Conservation (phyloP, 2,888 invertebrate species). For the Belgica antarctica region DNA sequence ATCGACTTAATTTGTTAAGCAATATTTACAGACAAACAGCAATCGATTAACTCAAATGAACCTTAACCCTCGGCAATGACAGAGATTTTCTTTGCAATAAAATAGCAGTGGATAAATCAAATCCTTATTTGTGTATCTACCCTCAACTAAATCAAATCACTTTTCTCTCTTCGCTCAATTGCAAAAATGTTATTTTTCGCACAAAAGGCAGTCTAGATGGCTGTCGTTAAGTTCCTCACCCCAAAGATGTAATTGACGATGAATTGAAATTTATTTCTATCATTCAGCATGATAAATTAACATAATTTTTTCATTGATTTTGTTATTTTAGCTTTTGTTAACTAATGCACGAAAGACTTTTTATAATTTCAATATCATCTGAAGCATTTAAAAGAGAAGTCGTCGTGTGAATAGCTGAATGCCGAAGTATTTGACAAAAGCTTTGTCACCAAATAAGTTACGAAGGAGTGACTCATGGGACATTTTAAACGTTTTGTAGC, state of each 20-base stretch:
- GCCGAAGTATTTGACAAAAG: no score
- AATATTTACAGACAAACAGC: constrained; percentile 37
- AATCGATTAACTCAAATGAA: constrained; percentile 43
- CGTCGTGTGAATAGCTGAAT: no score
- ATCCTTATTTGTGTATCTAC: constrained; percentile 14
- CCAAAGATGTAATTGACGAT: background rate
- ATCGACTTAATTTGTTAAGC: constrained; percentile 30
- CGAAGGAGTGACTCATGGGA: no score
- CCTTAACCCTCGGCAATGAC: constrained; percentile 32
- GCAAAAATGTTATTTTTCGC: constrained; percentile 41
- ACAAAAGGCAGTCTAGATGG: constrained; percentile 31
- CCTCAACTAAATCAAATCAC: constrained; percentile 39
- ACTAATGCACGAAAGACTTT: no score
- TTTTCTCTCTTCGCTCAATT: constrained; percentile 39
- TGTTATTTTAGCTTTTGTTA: constrained; percentile 29
- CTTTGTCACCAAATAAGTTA: no score
- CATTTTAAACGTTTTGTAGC: no score
- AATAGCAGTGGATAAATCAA: constrained; percentile 26
- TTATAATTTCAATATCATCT: no score
- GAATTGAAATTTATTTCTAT: constrained; percentile 29
- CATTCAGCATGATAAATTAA: constrained; percentile 38
- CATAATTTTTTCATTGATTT: constrained; percentile 42
- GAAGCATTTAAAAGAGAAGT: no score
- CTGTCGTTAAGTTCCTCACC: background rate
- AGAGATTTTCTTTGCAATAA: background rate